phyloP scores from a whole-genome alignment of 2,797 vertebrate species.

The Gila robusta region DNA sequence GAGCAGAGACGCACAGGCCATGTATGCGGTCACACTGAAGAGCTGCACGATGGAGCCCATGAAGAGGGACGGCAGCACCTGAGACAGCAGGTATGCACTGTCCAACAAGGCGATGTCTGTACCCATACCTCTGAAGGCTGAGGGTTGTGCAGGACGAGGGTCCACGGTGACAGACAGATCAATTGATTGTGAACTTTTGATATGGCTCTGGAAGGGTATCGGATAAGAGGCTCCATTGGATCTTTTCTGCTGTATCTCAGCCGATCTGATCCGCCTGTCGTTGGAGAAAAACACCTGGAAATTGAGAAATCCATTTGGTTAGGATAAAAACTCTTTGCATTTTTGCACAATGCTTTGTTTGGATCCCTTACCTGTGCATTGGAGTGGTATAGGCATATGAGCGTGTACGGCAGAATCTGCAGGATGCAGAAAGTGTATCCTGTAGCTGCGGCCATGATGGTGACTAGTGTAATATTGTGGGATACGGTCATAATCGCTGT shows the following conservation, averaged over 20 bases:
- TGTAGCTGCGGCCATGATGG: slow-evolving; percentile 80
- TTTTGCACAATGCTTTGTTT: neutral
- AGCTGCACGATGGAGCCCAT: slow-evolving; percentile 86
- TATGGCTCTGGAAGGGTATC: neutral
- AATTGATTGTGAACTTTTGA: slow-evolving; percentile 16
- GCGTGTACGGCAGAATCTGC: slow-evolving; percentile 87
- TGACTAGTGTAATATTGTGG: slow-evolving; percentile 78
- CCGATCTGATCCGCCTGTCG: slow-evolving; percentile 65
- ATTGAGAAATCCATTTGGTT: neutral
- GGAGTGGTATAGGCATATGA: slow-evolving; percentile 86
- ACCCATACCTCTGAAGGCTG: slow-evolving; percentile 80
- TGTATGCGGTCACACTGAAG: slow-evolving; percentile 84
- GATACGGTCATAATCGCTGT: slow-evolving; percentile 83
- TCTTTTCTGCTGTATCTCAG: slow-evolving; percentile 57
- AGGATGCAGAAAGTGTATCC: slow-evolving; percentile 86
- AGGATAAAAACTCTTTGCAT: neutral
- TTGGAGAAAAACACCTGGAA: slow-evolving; percentile 82
- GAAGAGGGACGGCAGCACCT: slow-evolving; percentile 84
- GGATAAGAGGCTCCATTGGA: neutral
- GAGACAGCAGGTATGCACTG: slow-evolving; percentile 87
- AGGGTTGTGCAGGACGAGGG: neutral
- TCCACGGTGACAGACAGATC: slow-evolving; percentile 64
- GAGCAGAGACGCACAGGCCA: slow-evolving; percentile 79
- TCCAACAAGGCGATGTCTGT: slow-evolving; percentile 88
- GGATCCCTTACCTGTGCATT: slow-evolving; percentile 80